Base-by-base conservation (phyloP, 1,140 invertebrate species). In the Zaprionus gabonicus region DNA sequence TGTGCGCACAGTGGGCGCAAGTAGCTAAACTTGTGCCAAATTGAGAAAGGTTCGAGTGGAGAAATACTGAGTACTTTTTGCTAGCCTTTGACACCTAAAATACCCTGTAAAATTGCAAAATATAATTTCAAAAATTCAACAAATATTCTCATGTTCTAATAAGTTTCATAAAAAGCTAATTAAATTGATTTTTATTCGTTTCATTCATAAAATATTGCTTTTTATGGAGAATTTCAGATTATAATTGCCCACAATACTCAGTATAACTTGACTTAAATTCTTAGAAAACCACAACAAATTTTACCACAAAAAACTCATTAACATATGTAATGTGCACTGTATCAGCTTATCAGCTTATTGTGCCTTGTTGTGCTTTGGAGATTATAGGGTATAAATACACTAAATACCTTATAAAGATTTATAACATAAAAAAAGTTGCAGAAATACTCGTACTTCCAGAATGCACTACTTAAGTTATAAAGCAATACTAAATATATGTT, bases 401-500 rank as follows among this genome's bases (percentile, higher is more conserved):
- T 7, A 31, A 31, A 31, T 31, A 31, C 0, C 1, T 31, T 2
- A 7, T 2, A 31, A 9, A 31, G 1, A 31, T 31, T 7, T 2
- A 0, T 7, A 31, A 31, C 6, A 9, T 0, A 0, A 9, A 31
- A 9, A 31, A 31, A 2, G 6, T 0, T 31, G 28, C 1, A 31
- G 28, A 31, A 31, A 31, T 31, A 7, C n/a, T n/a, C n/a, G n/a
- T n/a, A n/a, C 7, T 31, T 0, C 7, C 0, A 31, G 7, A 31
- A 31, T 0, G 2, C 6, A 31, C 1, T 9, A 9, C 1, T 0
- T 0, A 31, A 31, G 28, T 7, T 28, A 28, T 0, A 7, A 28
- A 7, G 0, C 1, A 0, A 0, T 7, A 2, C 6, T 28, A 9
- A 7, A 0, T 28, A 28, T 28, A 2, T 0, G 6, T 9, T 7